Base-by-base conservation (phyloP, 2,113 vertebrate genomes). In the Scolopax mira region DNA sequence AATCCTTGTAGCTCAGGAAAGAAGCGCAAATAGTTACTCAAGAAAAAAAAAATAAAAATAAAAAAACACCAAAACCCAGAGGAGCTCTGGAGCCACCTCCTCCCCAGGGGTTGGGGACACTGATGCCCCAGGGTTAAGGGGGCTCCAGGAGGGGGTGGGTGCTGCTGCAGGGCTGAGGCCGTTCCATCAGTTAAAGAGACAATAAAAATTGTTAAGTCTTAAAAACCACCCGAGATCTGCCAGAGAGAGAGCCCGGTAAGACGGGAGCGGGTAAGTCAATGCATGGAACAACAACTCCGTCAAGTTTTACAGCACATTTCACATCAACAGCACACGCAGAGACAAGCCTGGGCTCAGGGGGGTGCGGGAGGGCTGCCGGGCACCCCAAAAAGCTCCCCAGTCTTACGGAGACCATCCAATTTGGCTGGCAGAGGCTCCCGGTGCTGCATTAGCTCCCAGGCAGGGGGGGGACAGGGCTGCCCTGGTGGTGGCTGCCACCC, bases 261-360 rank as follows among this genome's bases (percentile, higher is more conserved):
- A 17, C 67, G 6, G 80, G 77, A 84, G 60, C 23, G 64, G 75
- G 90, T 44, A 81, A 94, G 86, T 85, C 88, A 83, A 93, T 35
- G 61, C 49, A 17, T 8, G 77, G 85, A 23, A 60, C 95, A 64
- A 55, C 85, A 83, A 65, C 55, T 67, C 90, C 3, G 25, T 31
- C 88, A 72, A 27, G 73, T 48, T 33, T 28, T 42, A 97, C 86
- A 62, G 93, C 97, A 97, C 64, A 17, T 89, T 96, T 82, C 95
- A 97, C 86, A 92, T 49, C 88, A 84, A 96, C 91, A 96, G 94
- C 84, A 89, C 89, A 61, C 25, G 9, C 97, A 97, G 97, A 98
- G 98, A 89, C 94, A 89, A 86, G 95, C 94, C 97, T 97, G 98
- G 97, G 91, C 96, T 92, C 96, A 93, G 92, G 75, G 65, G 94